Evolutionary conservation across 2,888 invertebrate species (phyloP), one percentile per base, ranked within the genome.

Genomic region (Cosmorhoe ocellata): DNA sequence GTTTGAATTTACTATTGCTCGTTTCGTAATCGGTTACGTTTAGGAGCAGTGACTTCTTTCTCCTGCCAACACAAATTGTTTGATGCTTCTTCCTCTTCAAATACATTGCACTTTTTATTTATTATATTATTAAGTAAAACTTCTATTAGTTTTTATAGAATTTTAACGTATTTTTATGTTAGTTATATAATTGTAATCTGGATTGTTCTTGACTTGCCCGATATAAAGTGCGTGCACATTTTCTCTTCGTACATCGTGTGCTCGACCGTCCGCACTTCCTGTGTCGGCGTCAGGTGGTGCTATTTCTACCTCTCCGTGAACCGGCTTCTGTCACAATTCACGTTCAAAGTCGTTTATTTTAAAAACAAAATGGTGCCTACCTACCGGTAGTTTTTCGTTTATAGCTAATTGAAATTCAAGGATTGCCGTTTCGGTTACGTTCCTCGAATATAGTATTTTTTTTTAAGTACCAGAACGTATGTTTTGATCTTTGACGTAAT

Each of bases 291-390:
- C 84, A 81, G 84, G 78, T 82, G 76, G 68, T 81, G 76, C 79
- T 84, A 84, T 85, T 84, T 84, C 76, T 77, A 81, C 78, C 69
- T 81, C 79, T 79, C 80, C 82, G 71, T 84, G 79, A 84, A 84
- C 83, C 74, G 68, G 58, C 66, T 59, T 54, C 66, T 48, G 38
- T 58, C 66, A 71, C 70, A 74, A 79, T 86, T 81, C 84, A 84
- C 74, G 84, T 83, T 87, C 82, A 83, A 83, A 83, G 83, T 71
- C 81, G 73, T 76, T 76, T 80, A 80, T 81, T 81, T 82, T 76
- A 70, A 79, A 80, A 66, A 67, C 65, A 44, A 55, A 59, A 66
- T 39, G 22, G 11, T 39, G 6, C 1, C 5, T 7, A 18, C 18
- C 18, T 18, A 69, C 60, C 47, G 56, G 65, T 62, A 42, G 39